Evolutionary conservation across 30 jellyfish, hydroid and myxozoan genomes (phyloP).

Genomic region (Pelagia noctiluca): DNA sequence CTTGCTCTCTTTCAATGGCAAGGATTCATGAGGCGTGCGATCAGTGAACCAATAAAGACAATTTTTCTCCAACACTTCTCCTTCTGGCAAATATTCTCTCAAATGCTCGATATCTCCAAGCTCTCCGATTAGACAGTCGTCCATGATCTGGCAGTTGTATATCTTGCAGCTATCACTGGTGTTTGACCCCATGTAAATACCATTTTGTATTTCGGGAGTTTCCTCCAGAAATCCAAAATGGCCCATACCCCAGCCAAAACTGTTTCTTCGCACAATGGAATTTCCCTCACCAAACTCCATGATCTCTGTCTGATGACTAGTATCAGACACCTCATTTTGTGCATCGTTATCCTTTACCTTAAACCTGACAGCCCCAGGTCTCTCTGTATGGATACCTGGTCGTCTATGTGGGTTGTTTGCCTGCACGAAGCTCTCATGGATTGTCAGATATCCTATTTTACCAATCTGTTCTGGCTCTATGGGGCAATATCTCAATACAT

Average conservation of each 20-base stretch:
- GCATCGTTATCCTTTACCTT: too few relatives aligned
- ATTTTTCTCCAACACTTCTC: slow-evolving; percentile 59
- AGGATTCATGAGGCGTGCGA: slow-evolving; percentile 88
- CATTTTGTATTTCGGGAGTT: slow-evolving; percentile 21
- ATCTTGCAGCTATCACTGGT: slow-evolving; percentile 64
- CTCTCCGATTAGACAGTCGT: slow-evolving; percentile 53
- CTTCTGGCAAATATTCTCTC: slow-evolving; percentile 69
- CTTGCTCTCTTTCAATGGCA: slow-evolving; percentile 45
- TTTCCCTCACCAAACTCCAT: background rate
- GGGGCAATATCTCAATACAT: background rate
- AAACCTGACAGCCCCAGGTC: too few relatives aligned
- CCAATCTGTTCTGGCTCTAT: slow-evolving; percentile 18
- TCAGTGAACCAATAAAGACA: slow-evolving; percentile 79
- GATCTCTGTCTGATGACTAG: background rate
- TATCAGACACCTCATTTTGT: background rate
- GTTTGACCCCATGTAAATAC: slow-evolving; percentile 85
- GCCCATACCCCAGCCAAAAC: slow-evolving; percentile 15
- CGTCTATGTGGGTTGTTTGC: slow-evolving; percentile 64
- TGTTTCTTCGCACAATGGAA: background rate
- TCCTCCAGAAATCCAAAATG: too few relatives aligned
- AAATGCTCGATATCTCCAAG: slow-evolving; percentile 80
- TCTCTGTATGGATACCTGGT: slow-evolving; percentile 82
- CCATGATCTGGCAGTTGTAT: slow-evolving; percentile 69
- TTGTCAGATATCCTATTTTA: slow-evolving; percentile 66
- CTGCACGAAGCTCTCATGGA: too few relatives aligned